phyloP scores from a whole-genome alignment of 2,113 vertebrate species.

The Serinus canaria region DNA sequence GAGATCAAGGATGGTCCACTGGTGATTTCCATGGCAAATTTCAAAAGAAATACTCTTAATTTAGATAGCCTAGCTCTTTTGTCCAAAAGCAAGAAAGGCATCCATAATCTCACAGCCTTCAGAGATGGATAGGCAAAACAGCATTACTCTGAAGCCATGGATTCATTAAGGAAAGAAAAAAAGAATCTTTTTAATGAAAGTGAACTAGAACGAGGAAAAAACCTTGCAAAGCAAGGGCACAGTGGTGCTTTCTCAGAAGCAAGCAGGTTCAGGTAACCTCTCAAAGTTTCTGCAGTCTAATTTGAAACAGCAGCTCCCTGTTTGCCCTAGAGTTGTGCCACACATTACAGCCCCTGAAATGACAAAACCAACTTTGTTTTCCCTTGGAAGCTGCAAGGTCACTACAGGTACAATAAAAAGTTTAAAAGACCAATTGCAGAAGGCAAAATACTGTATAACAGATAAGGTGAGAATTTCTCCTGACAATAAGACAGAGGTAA shows the following conservation, averaged over 20 bases:
- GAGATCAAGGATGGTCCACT: not conserved
- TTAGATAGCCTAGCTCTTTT: not conserved
- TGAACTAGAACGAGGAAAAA: not conserved
- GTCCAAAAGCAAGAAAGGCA: not conserved
- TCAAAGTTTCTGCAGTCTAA: not conserved
- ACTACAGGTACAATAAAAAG: not conserved
- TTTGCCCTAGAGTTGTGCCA: not conserved
- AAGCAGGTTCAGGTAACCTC: not conserved
- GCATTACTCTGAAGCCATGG: not conserved
- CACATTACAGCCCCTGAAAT: not conserved
- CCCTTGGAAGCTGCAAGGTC: not conserved
- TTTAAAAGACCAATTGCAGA: not conserved
- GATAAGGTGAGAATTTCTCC: not conserved
- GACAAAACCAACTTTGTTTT: not conserved
- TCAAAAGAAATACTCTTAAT: not conserved
- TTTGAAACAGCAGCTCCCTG: conserved; percentile 5
- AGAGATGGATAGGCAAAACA: not conserved
- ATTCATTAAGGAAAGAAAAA: not conserved
- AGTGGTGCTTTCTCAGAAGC: not conserved
- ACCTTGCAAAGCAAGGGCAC: not conserved
- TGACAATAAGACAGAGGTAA: not conserved
- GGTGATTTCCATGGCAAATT: not conserved
- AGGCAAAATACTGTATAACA: not conserved
- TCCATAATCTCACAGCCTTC: not conserved
- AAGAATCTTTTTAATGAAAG: not conserved